Evolutionary conservation across 2,797 vertebrate genomes (phyloP).

Genomic region (Caiman crocodilus): DNA sequence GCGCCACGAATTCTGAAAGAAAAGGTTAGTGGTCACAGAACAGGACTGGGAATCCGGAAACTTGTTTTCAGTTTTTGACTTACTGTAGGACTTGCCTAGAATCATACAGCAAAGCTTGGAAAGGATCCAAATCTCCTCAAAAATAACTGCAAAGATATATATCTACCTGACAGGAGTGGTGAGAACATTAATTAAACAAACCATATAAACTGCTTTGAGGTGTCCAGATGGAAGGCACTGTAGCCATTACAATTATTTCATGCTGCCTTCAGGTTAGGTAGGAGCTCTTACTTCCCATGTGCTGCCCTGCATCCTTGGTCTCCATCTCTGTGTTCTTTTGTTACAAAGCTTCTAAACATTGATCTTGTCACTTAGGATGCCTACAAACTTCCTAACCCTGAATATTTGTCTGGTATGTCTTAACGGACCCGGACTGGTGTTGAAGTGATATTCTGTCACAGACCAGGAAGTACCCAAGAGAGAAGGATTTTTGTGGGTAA

Average conservation of each 20-base stretch:
- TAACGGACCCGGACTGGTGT: too few species aligned
- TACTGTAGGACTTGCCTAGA: not conserved
- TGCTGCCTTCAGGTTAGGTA: fast-evolving
- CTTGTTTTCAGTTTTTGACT: not conserved
- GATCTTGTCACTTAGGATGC: not conserved
- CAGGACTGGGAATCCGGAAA: not conserved
- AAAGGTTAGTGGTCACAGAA: not conserved
- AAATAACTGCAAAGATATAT: not conserved
- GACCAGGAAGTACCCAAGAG: too few species aligned
- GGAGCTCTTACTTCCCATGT: not conserved
- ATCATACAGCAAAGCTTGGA: too few species aligned
- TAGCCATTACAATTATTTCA: not conserved
- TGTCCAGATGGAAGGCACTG: not conserved
- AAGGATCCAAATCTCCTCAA: not conserved
- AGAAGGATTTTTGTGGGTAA: not conserved
- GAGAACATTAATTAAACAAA: not conserved
- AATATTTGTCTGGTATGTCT: not conserved
- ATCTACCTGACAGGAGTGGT: not conserved
- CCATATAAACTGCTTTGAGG: not conserved
- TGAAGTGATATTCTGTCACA: too few species aligned
- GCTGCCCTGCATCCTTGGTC: not conserved
- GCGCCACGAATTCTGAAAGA: not conserved
- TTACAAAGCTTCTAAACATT: not conserved
- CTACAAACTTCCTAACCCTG: not conserved
- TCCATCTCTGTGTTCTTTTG: not conserved